A percentile compares a stretch with the other conserved stretches of the same genome.
Conservation (phyloP, 2,888 invertebrate species). For the Nomada fucata region DNA sequence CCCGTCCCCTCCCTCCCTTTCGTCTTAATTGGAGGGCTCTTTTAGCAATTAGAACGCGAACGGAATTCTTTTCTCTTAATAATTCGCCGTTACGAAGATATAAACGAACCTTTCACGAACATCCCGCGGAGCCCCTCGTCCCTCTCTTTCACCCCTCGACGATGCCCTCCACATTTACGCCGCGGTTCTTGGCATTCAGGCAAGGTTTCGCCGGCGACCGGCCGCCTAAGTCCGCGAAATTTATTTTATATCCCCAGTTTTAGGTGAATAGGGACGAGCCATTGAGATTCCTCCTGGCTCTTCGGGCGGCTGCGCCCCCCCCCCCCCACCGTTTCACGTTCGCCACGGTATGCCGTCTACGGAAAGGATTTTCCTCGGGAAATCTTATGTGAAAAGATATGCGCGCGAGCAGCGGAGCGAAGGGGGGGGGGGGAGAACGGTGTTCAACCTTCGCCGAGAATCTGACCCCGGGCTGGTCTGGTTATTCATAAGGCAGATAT, state of each 20-base stretch:
- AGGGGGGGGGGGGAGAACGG: background rate
- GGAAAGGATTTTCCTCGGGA: constrained; percentile 53
- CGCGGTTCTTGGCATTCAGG: constrained; percentile 51
- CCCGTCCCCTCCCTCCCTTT: constrained; percentile 16
- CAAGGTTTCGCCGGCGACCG: constrained; percentile 29
- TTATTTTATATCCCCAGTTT: constrained; percentile 64
- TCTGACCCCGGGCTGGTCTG: constrained; percentile 50
- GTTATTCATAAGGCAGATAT: constrained; percentile 72
- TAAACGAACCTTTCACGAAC: constrained; percentile 59
- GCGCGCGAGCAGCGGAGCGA: background rate
- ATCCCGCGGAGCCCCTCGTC: constrained; percentile 18
- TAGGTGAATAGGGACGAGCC: constrained; percentile 57
- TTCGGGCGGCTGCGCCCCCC: constrained; percentile 20
- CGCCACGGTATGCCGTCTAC: constrained; percentile 28
- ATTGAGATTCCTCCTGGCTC: constrained; percentile 51
- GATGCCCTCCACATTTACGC: constrained; percentile 30
- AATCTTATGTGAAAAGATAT: constrained; percentile 62
- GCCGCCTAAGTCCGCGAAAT: constrained; percentile 54
- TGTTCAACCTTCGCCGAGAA: constrained; percentile 53
- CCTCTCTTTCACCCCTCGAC: background rate
- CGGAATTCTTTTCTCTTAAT: constrained; percentile 57
- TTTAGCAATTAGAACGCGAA: constrained; percentile 58
- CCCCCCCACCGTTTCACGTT: constrained; percentile 15
- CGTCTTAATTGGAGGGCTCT: constrained; percentile 58
- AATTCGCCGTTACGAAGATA: constrained; percentile 59